A percentile compares a stretch with the other conserved stretches of the same genome.
Conservation (phyloP, 2,888 invertebrate genomes). For the Iselma pallidipennis region DNA sequence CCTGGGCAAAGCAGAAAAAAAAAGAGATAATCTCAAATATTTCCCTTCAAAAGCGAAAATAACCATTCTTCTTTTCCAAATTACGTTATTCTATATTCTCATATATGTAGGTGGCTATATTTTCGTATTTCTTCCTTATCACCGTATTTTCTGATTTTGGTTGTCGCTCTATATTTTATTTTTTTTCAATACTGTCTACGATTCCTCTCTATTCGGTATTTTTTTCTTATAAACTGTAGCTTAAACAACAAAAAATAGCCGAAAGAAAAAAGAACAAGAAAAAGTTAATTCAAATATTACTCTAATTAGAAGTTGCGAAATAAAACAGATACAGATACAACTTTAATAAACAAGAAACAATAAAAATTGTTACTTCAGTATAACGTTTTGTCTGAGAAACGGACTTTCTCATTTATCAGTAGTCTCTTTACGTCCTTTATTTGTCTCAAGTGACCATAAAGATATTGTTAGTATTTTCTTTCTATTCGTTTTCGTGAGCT, state of each 20-base stretch:
- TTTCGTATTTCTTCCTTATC: no score
- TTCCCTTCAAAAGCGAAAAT: not conserved
- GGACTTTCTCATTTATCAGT: not conserved
- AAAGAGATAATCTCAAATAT: not conserved
- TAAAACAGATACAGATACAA: not conserved
- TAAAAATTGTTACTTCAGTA: not conserved
- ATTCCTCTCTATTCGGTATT: no score
- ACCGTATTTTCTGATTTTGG: no score
- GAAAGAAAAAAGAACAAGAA: no score
- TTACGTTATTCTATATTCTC: no score
- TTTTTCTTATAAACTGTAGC: no score
- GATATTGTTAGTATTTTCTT: not conserved
- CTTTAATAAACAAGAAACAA: not conserved
- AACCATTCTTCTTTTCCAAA: not conserved
- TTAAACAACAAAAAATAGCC: no score
- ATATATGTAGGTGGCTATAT: no score
- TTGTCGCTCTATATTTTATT: no score
- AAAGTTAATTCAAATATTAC: no score
- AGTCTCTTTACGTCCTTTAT: not conserved
- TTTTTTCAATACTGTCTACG: no score
- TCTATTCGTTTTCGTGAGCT: not conserved
- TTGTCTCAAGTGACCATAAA: not conserved
- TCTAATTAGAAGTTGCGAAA: no score
- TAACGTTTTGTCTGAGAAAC: not conserved
- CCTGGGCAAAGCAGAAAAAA: constrained; percentile 29